Evolutionary conservation across 2,888 invertebrate species (phyloP), one percentile per base, ranked within the genome.

Genomic region (Morpho helenor): DNA sequence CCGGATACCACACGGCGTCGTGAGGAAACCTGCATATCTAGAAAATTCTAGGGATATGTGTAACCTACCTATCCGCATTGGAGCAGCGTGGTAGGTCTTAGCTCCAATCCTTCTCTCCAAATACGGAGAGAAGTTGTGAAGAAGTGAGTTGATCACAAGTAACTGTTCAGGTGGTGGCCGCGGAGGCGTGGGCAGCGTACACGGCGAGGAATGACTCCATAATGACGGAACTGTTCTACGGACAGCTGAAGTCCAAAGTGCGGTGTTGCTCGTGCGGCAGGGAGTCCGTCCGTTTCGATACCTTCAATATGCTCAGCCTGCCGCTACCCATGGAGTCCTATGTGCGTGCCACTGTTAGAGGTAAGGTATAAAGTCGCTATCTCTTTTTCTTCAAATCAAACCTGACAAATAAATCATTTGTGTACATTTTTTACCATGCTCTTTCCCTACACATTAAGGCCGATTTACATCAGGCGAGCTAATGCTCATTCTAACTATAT

Each of bases 321-420:
- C 98, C 98, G 59, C 91, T 98, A 70, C 98, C 98, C 23, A 96
- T 98, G 92, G 98, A 98, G 84, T 95, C 95, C 78, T 95, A 93
- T 73, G 93, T 95, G 52, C 93, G 96, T 64, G 92, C 95, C 68
- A 96, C 96, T 78, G 92, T 96, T 56, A 91, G 94, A 70, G 96
- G 95, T 95, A 39, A 43, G 50, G 2, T 8, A 7, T 8, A n/a
- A 1, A 22, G 23, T 9, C 23, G 5, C 22, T 47, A 8, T 39
- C 7, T 44, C 48, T 23, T 23, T 23, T 23, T 23, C 23, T 23
- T 23, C 4, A 23, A 23, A 23, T 23, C 23, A 23, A 23, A 23
- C 4, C 23, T 3, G 2, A 4, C 23, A 23, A 23, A 23, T 23
- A 23, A 23, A 23, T 23, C 3, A 23, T 23, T 23, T 4, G 4